phyloP scores from a whole-genome alignment of 2,113 vertebrate genomes.

The Paralichthys olivaceus region DNA sequence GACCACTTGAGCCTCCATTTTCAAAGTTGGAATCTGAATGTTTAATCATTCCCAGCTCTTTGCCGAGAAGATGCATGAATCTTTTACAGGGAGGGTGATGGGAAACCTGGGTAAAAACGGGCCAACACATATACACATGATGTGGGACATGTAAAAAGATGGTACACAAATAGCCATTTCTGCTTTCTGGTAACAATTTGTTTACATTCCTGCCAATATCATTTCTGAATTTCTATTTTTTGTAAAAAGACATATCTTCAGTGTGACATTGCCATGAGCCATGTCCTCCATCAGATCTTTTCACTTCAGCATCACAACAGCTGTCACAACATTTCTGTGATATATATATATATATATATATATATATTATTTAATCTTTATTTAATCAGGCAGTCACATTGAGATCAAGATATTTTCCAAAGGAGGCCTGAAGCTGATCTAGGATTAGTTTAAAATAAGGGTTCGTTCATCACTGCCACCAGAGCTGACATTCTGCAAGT shows the following conservation, averaged over 20 bases:
- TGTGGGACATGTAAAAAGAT: constrained; percentile 18
- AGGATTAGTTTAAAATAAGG: constrained; percentile 6
- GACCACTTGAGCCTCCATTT: constrained; percentile 70
- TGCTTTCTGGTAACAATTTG: neutral
- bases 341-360: neutral
- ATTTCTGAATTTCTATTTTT: constrained; percentile 2
- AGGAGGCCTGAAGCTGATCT: constrained; percentile 12
- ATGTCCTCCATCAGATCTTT: constrained; percentile 29
- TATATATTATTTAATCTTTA: too few relatives aligned
- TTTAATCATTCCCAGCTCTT: constrained; percentile 76
- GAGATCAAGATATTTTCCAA: too few relatives aligned
- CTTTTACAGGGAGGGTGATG: constrained; percentile 66
- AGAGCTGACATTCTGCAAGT: neutral
- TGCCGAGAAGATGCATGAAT: constrained; percentile 74
- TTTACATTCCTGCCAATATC: neutral
- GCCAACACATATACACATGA: constrained; percentile 18
- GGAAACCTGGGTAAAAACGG: constrained; percentile 51
- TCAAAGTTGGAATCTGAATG: constrained; percentile 75
- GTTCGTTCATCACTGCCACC: neutral
- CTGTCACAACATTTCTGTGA: constrained; percentile 44
- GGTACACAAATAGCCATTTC: neutral
- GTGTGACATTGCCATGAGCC: constrained; percentile 33
- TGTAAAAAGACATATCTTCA: neutral
- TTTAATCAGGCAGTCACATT: too few relatives aligned
- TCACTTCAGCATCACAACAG: constrained; percentile 34